A percentile compares a stretch with the other conserved stretches of the same genome.
Conservation (phyloP, 1,140 invertebrate genomes). For the Zaprionus nigranus region DNA sequence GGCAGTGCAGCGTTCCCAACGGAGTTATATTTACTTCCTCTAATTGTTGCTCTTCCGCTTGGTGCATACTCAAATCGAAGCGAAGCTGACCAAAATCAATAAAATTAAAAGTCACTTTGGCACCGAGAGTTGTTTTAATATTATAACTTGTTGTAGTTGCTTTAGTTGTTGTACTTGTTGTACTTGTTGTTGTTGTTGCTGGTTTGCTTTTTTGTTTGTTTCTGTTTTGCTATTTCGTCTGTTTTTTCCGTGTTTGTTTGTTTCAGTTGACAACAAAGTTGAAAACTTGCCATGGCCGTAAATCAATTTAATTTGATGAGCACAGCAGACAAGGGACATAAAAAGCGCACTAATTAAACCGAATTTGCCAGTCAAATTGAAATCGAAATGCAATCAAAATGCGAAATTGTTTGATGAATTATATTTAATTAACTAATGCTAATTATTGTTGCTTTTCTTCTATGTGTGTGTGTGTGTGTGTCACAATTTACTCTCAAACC, state of each 20-base stretch:
- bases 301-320: conserved; percentile 51
- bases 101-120: conserved; percentile 36
- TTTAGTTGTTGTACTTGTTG: background rate
- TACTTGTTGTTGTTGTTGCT: background rate
- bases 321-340: conserved; percentile 22
- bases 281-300: conserved; percentile 36
- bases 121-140: conserved; percentile 16
- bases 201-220: conserved; percentile 4
- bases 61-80: conserved; percentile 29
- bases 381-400: conserved; percentile 38
- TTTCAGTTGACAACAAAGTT: conserved; percentile 24
- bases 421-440: conserved; percentile 43
- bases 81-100: conserved; percentile 21
- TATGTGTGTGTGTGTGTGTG: conserved; percentile 37
- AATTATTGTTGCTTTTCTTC: conserved; percentile 36
- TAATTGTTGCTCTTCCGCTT: conserved; percentile 16
- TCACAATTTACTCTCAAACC: background rate
- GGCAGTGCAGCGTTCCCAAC: background rate
- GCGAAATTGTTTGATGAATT: conserved; percentile 22
- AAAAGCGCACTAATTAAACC: conserved; percentile 45
- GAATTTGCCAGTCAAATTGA: conserved; percentile 13
- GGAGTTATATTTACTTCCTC: background rate
- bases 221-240: conserved; percentile 8
- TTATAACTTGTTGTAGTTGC: conserved; percentile 15
- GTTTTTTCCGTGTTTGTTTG: background rate